phyloP scores from a whole-genome alignment of 2,888 invertebrate species.

The Automeris io region DNA sequence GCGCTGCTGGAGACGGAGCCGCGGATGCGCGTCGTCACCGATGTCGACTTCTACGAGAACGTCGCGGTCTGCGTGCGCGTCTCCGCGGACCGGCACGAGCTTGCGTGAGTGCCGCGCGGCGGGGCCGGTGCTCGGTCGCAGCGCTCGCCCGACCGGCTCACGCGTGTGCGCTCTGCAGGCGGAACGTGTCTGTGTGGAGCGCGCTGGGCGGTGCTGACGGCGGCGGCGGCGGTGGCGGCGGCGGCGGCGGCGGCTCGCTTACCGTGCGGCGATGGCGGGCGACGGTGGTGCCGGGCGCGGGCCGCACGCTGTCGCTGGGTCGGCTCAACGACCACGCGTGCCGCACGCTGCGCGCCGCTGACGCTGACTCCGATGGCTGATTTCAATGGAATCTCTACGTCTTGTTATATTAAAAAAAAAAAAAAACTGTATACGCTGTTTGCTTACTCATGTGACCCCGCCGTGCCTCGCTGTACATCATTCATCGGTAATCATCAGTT shows the following conservation, averaged over 20 bases:
- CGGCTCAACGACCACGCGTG: conserved; percentile 41
- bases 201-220: conserved; percentile 8
- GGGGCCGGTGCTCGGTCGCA: background rate
- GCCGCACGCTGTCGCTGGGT: conserved; percentile 40
- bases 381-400: background rate
- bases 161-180: background rate
- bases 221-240: conserved; percentile 11
- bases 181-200: conserved; percentile 9
- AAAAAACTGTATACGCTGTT: background rate
- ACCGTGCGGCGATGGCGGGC: conserved; percentile 19
- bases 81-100: conserved; percentile 16
- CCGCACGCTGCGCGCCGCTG: conserved; percentile 31
- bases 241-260: conserved; percentile 13
- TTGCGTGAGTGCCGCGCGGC: conserved; percentile 12
- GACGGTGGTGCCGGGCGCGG: conserved; percentile 12
- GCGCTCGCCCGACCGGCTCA: background rate
- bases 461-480: too few species aligned
- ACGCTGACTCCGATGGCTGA: conserved; percentile 11
- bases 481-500: too few species aligned
- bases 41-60: conserved; percentile 53
- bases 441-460: background rate
- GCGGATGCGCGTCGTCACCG: conserved; percentile 31
- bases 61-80: conserved; percentile 53
- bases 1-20: conserved; percentile 21
- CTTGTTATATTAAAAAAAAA: background rate